Evolutionary conservation across 2,113 vertebrate genomes (phyloP), one percentile per base, ranked within the genome.

Genomic region (Odontesthes bonariensis): DNA sequence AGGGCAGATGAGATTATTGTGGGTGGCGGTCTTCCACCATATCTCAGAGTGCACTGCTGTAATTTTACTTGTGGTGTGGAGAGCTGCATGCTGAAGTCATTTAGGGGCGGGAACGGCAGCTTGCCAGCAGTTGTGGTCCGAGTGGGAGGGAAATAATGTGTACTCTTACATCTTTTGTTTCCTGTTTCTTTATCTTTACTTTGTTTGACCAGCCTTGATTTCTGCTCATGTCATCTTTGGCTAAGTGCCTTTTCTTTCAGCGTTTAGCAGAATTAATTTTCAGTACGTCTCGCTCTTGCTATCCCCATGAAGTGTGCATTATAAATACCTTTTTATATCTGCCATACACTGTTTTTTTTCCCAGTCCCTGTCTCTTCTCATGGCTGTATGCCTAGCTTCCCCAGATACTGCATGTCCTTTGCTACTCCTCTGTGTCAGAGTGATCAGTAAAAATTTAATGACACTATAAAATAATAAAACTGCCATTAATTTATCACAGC

Each of bases 371-470:
- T 52, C 63, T 69, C 70, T 46, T 59, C 60, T 72, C 67, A 85
- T 91, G 90, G 91, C 91, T 94, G 92, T 92, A 92, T 42, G 89
- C 92, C 94, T 92, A 93, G 93, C 94, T 93, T 95, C 94, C 94
- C 94, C 87, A 93, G 94, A 95, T 95, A 92, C 94, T 93, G 95
- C 94, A 90, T 94, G 89, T 95, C 92, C 96, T 98, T 96, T 97
- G 96, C 95, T 95, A 94, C 96, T 95, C 94, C 93, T 94, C 94
- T 95, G 95, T 96, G 94, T 96, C 95, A 93, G 95, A 97, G 96
- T 97, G 96, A 98, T 98, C 96, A 97, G 96, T 98, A 97, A 98
- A 99, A 98, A 97, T 97, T 98, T 99, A 97, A 99, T 97, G 97
- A 97, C 94, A 96, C 96, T 96, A 98, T 98, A 98, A 98, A 98